Conservation (phyloP, 2,797 vertebrate species). For the Rhyacichthys aspro region DNA sequence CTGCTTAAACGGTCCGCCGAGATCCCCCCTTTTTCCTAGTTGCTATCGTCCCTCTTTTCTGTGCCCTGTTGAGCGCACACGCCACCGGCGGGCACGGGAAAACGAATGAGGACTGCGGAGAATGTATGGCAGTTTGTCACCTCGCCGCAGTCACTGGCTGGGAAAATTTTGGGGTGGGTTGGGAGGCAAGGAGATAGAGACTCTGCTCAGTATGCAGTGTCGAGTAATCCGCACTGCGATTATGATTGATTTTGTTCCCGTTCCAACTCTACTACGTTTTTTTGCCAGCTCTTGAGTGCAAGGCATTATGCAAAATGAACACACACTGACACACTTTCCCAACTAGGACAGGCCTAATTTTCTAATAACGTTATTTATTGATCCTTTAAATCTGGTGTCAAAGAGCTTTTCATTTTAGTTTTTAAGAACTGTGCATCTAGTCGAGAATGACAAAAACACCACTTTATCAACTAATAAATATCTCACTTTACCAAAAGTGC, state of each 20-base stretch:
- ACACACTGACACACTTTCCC: constrained; percentile 29
- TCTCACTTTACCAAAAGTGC: constrained; percentile 9
- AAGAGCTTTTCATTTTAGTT: constrained; percentile 13
- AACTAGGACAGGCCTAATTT: constrained; percentile 48
- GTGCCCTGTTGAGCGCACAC: constrained; percentile 64
- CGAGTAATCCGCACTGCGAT: constrained; percentile 63
- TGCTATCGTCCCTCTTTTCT: constrained; percentile 45
- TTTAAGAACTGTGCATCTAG: constrained; percentile 37
- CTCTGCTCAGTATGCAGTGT: constrained; percentile 70
- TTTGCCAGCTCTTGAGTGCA: constrained; percentile 16
- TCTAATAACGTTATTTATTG: constrained; percentile 35
- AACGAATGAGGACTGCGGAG: constrained; percentile 65
- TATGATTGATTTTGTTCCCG: constrained; percentile 75
- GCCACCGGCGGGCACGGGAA: constrained; percentile 63
- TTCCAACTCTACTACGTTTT: constrained; percentile 54
- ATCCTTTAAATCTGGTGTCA: constrained; percentile 48
- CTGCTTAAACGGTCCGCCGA: constrained; percentile 79
- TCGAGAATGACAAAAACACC: constrained; percentile 25
- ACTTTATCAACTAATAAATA: constrained; percentile 27
- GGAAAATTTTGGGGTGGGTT: constrained; percentile 26
- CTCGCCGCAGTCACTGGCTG: constrained; percentile 49
- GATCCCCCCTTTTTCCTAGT: constrained; percentile 42
- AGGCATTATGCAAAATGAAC: constrained; percentile 18
- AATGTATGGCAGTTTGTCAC: constrained; percentile 70
- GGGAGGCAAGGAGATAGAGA: constrained; percentile 14